Base-by-base conservation (phyloP, 2,797 vertebrate genomes). In the Macropodus opercularis region DNA sequence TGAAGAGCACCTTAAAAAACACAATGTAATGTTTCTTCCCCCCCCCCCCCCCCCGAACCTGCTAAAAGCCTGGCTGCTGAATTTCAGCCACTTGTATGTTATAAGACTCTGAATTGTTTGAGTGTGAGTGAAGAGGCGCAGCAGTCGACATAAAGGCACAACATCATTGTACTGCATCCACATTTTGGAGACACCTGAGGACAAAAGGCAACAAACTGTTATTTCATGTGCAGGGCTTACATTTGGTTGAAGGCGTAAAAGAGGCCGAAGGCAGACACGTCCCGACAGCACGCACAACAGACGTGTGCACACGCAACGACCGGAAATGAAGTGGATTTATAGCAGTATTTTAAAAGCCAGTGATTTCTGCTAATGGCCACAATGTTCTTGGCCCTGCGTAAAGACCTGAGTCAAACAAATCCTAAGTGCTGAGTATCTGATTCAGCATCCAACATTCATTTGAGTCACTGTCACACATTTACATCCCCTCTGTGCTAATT, bases 331-430 rank as follows among this genome's bases (percentile, higher is more conserved):
- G 38, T 58, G 63, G 67, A 84, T 80, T 87, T 76, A 88, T 82
- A 80, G 53, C 57, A 14, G 63, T 60, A 70, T 54, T 93, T 92
- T 90, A 92, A 80, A 84, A 70, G 82, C 18, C 63, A 72, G 70
- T 86, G 90, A 90, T 91, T 85, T 88, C 86, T 87, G 87, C 89
- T 86, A 90, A 88, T 81, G 86, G 72, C 69, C 51, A 75, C 72
- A 69, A 56, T 69, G 64, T 72, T 81, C 77, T 58, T 49, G 49
- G 63, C 71, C 62, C 50, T 2, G 48, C 67, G 50, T 59, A 79
- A 85, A 84, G 54, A 52, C 53, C 75, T 79, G 72, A 85, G 80
- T 83, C 71, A 75, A 84, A 80, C 60, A 75, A 81, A 82, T 34
- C 63, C 65, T 84, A 82, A 86, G 63, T 80, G 83, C 83, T 66